phyloP scores from a whole-genome alignment of 2,113 vertebrate genomes.

The Mionectes macconnelli region DNA sequence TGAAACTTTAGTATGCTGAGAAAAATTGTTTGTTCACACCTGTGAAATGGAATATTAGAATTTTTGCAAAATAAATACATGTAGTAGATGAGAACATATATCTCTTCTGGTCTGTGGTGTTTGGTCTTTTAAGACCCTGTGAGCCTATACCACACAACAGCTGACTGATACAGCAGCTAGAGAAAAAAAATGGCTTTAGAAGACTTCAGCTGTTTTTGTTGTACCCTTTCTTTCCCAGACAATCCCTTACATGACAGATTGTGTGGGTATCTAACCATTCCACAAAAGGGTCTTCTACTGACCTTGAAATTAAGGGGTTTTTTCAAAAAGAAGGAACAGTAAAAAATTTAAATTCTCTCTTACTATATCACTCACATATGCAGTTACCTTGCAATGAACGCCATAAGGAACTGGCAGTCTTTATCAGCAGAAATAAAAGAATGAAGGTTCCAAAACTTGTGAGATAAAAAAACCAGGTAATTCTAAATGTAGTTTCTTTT shows the following conservation, averaged over 20 bases:
- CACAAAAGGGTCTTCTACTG: neutral
- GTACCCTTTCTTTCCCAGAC: neutral
- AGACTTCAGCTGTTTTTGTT: neutral
- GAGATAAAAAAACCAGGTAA: neutral
- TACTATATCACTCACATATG: neutral
- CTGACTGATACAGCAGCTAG: neutral
- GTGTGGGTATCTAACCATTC: neutral
- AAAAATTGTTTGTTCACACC: neutral
- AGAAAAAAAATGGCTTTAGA: neutral
- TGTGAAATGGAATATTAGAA: neutral
- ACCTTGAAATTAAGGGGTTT: neutral
- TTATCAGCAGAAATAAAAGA: neutral
- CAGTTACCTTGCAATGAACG: neutral
- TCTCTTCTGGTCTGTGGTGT: neutral
- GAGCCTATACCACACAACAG: rapidly evolving
- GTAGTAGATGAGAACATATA: neutral
- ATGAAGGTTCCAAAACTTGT: neutral
- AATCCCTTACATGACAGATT: neutral
- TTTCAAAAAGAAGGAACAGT: neutral
- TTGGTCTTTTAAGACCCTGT: neutral
- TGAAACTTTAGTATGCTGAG: neutral
- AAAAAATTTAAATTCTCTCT: neutral
- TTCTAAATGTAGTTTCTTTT: neutral
- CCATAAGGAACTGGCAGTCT: neutral
- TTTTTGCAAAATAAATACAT: neutral